Percentiles rank a stretch among this genome's conserved stretches.
Conservation (phyloP, 2,888 invertebrate species). For the Nipponacmea schrenckii region DNA sequence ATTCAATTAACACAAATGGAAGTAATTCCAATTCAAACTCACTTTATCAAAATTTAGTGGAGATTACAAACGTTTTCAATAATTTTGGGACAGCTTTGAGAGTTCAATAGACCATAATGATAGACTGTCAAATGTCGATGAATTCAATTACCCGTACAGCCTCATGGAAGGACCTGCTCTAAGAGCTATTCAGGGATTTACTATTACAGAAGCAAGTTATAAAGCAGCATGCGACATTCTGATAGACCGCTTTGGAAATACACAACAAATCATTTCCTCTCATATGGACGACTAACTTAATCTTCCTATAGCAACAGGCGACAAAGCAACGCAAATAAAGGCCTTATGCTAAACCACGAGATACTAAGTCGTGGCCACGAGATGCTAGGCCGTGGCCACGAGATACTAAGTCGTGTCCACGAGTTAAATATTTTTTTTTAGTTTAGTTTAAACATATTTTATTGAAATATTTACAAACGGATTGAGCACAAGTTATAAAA, state of each 20-base stretch:
- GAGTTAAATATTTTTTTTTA: no score
- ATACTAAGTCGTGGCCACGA: no score
- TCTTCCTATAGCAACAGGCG: neutral
- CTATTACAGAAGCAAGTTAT: neutral
- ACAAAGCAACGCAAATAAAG: neutral
- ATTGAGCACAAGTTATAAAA: no score
- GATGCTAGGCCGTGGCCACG: no score
- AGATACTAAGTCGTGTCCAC: no score
- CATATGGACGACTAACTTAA: neutral
- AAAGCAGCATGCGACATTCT: neutral
- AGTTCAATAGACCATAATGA: neutral
- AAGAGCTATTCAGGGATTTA: neutral
- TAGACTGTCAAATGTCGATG: neutral
- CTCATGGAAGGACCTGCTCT: neutral
- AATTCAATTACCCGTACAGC: neutral
- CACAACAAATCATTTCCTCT: neutral
- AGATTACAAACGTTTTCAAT: neutral
- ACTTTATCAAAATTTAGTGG: conserved; percentile 1
- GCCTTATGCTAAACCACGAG: no score
- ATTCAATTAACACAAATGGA: neutral
- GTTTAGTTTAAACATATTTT: no score
- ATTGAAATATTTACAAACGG: no score
- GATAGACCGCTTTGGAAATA: neutral
- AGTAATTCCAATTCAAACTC: neutral
- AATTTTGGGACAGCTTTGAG: neutral